Evolutionary conservation across 2,888 invertebrate species (phyloP).

Genomic region (Mesoligia furuncula): DNA sequence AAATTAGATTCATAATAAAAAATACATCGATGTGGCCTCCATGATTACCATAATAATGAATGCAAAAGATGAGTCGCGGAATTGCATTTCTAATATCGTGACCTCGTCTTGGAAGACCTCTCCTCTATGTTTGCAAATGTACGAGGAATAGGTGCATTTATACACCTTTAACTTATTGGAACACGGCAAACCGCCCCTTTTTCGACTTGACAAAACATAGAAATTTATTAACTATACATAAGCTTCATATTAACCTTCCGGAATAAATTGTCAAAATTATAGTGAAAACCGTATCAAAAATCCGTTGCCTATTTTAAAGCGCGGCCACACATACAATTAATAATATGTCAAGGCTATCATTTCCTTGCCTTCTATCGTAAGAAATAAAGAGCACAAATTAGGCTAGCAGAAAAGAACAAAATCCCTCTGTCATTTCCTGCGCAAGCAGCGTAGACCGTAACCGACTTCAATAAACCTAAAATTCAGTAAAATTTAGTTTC

Average conservation of each 20-base stretch:
- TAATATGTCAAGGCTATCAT: neutral
- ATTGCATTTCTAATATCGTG: constrained; percentile 13
- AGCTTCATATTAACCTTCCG: neutral
- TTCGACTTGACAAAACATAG: neutral
- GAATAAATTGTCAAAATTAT: neutral
- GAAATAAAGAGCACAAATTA: neutral
- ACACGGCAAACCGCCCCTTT: neutral
- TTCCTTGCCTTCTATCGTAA: neutral
- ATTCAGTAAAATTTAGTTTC: neutral
- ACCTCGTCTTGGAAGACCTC: neutral
- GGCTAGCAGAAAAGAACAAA: neutral
- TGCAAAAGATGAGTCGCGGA: neutral
- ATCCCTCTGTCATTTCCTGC: neutral
- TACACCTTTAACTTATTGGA: neutral
- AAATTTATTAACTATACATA: neutral
- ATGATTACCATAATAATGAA: neutral
- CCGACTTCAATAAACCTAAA: neutral
- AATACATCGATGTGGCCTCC: neutral
- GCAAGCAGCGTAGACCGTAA: neutral
- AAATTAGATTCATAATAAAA: neutral
- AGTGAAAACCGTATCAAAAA: neutral
- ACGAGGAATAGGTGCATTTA: neutral
- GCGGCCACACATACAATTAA: neutral
- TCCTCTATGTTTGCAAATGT: neutral
- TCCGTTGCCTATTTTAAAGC: neutral